Evolutionary conservation across 23 tunicate species (phyloP).

Genomic region (Oikopleura dioica): DNA sequence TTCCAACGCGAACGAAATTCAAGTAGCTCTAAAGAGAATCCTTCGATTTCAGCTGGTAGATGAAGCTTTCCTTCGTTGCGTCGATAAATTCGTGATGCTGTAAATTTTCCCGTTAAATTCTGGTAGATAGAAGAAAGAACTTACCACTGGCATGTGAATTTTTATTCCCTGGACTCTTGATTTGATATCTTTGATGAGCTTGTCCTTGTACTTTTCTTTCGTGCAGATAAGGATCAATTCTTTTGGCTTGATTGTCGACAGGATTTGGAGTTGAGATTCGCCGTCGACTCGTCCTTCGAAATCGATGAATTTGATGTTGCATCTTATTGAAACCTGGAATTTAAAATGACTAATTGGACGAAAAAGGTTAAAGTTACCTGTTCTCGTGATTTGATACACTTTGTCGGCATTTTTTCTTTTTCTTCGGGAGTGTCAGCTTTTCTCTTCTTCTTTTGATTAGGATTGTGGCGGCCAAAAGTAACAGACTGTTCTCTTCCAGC

Average conservation of each 20-base stretch:
- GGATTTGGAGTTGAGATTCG: slow-evolving; percentile 60
- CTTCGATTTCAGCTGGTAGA: slow-evolving; percentile 57
- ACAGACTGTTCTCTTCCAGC: neutral
- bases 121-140: too few relatives aligned
- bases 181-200: slow-evolving; percentile 19
- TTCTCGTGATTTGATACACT: slow-evolving; percentile 28
- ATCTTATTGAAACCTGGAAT: slow-evolving; percentile 48
- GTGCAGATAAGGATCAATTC: slow-evolving; percentile 58
- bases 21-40: slow-evolving; percentile 55
- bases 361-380: too few relatives aligned
- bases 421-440: neutral
- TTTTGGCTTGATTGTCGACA: slow-evolving; percentile 51
- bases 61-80: slow-evolving; percentile 68
- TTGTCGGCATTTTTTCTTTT: slow-evolving; percentile 49
- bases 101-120: too few relatives aligned
- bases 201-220: slow-evolving; percentile 18
- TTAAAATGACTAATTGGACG: too few relatives aligned
- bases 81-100: slow-evolving; percentile 84
- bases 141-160: too few relatives aligned
- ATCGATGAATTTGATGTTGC: slow-evolving; percentile 63
- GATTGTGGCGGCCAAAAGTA: neutral
- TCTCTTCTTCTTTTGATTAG: neutral
- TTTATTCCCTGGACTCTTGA: neutral
- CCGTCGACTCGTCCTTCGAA: slow-evolving; percentile 88
- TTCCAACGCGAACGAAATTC: slow-evolving; percentile 30